A percentile compares a stretch with the other conserved stretches of the same genome.
phyloP scores from a whole-genome alignment of 2,797 vertebrate species.

The Sebastes itinus region DNA sequence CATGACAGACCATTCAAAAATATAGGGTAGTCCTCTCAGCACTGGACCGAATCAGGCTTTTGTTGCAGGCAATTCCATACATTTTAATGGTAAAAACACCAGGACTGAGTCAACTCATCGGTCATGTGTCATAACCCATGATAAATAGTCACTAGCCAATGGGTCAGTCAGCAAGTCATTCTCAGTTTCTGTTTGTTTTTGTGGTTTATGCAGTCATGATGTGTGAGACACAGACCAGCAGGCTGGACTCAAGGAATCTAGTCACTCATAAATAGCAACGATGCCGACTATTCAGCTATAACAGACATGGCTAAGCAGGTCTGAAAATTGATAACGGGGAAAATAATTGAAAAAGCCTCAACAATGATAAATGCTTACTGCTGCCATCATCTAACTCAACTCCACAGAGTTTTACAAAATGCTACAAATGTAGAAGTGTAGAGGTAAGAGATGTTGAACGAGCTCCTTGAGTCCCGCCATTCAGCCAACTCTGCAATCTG shows the following conservation, averaged over 20 bases:
- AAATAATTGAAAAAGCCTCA: neutral
- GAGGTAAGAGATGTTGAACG: neutral
- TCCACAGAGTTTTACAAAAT: neutral
- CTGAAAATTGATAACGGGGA: neutral
- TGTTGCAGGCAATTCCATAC: neutral
- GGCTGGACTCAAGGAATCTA: neutral
- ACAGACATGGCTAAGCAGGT: neutral
- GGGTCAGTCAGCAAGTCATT: neutral
- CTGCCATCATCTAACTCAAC: neutral
- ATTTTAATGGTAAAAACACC: neutral
- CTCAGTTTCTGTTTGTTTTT: constrained; percentile 7
- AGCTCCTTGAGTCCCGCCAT: constrained; percentile 8
- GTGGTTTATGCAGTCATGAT: neutral
- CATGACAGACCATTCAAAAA: neutral
- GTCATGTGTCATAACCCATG: neutral
- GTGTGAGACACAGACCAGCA: neutral
- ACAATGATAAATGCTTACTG: neutral
- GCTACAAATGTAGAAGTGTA: neutral
- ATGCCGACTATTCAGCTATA: neutral
- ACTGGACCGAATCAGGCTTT: neutral
- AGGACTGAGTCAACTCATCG: neutral
- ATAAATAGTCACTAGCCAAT: neutral
- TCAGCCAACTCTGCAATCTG: constrained; percentile 29
- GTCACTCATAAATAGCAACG: neutral
- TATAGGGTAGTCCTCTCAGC: neutral